Conservation (phyloP, 2,888 invertebrate species). For the Oasisia sp. region DNA sequence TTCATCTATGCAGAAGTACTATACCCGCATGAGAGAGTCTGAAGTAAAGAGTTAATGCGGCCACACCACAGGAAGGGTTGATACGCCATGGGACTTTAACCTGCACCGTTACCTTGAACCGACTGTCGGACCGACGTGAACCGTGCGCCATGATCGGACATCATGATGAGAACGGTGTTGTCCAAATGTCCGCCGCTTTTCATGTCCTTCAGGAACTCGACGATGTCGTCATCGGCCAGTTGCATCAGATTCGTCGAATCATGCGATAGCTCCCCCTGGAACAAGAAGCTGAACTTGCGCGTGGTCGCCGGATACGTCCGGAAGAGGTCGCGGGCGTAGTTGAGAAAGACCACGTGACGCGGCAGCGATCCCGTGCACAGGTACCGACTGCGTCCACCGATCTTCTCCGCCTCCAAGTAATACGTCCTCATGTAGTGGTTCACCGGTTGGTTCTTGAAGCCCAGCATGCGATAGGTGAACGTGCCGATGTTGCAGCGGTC, state of each 20-base stretch:
- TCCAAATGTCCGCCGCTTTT: constrained; percentile 74
- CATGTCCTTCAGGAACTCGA: constrained; percentile 71
- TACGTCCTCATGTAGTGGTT: constrained; percentile 90
- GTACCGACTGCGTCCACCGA: background rate
- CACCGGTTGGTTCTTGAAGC: constrained; percentile 84
- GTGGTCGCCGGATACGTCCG: constrained; percentile 72
- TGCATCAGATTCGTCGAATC: constrained; percentile 75
- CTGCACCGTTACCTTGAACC: constrained; percentile 77
- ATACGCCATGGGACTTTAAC: too few relatives aligned
- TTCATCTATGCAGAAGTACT: too few relatives aligned
- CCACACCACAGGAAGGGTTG: too few relatives aligned
- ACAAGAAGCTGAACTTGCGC: constrained; percentile 86
- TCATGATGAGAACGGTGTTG: constrained; percentile 84
- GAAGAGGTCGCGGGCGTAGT: constrained; percentile 69
- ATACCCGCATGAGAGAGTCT: too few relatives aligned
- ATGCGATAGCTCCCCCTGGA: constrained; percentile 89
- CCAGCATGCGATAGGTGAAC: constrained; percentile 89
- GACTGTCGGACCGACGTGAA: constrained; percentile 85
- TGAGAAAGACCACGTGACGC: constrained; percentile 70
- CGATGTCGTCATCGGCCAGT: constrained; percentile 79
- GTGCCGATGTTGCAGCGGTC: constrained; percentile 86
- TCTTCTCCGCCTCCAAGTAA: constrained; percentile 39
- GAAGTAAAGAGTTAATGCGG: too few relatives aligned
- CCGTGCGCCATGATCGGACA: constrained; percentile 90
- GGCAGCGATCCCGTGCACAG: constrained; percentile 68